Percentiles rank a stretch among this genome's conserved stretches.
These are phyloP conservation scores for Bambusicola thoracicus DNA, from an alignment of 2,113 vertebrate genomes.

Conservation along the genomic window DNA sequence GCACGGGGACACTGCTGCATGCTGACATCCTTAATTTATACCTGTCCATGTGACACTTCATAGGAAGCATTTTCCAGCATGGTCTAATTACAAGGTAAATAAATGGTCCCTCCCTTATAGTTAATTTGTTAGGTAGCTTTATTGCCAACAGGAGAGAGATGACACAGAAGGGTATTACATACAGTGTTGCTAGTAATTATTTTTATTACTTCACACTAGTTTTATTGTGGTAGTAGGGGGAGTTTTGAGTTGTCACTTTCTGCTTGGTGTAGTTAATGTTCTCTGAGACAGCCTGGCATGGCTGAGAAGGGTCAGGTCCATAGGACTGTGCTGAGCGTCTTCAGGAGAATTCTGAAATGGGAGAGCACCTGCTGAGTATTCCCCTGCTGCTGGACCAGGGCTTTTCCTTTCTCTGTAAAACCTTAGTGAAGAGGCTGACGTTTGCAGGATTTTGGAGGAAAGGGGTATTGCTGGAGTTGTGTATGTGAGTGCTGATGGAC, in stretches of 20 bases:
- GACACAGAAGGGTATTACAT: slow-evolving; percentile 48
- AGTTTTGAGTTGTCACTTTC: slow-evolving; percentile 9
- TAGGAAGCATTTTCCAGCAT: not conserved
- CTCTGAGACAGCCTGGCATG: not conserved
- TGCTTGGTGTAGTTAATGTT: slow-evolving; percentile 16
- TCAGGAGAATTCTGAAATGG: not conserved
- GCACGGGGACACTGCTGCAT: fast-evolving
- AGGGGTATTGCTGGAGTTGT: no score
- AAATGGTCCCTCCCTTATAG: slow-evolving; percentile 52
- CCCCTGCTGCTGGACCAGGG: not conserved
- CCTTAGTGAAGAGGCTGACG: not conserved
- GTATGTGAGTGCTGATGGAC: not conserved
- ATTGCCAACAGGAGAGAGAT: slow-evolving; percentile 68
- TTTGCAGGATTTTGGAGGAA: not conserved
- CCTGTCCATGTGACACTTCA: fast-evolving
- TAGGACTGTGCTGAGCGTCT: not conserved
- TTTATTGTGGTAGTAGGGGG: slow-evolving; percentile 24
- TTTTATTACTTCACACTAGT: slow-evolving; percentile 60
- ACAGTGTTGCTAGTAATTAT: slow-evolving; percentile 60
- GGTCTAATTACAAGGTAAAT: slow-evolving; percentile 54
- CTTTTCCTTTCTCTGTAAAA: not conserved
- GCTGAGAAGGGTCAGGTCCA: not conserved
- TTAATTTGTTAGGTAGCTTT: slow-evolving; percentile 66
- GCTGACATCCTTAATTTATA: fast-evolving
- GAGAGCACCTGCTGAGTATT: not conserved